Conservation (phyloP, 2,888 invertebrate species). For the Arctia plantaginis region DNA sequence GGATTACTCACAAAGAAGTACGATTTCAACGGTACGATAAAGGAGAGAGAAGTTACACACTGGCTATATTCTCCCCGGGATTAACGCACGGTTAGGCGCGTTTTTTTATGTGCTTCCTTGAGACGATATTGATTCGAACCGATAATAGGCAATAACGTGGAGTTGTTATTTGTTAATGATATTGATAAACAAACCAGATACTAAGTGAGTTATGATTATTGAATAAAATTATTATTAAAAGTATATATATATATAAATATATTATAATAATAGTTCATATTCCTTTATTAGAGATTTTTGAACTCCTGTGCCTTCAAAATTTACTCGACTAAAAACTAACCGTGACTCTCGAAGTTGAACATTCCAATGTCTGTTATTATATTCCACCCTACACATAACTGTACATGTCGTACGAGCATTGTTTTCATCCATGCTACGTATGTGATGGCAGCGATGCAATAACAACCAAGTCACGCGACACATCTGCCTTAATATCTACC, state of each 20-base stretch:
- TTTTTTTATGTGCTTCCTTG: conserved; percentile 61
- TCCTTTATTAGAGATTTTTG: neutral
- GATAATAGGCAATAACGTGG: conserved; percentile 26
- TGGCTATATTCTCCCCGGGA: conserved; percentile 78
- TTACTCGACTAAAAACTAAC: neutral
- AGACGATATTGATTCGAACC: conserved; percentile 38
- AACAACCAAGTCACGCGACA: conserved; percentile 57
- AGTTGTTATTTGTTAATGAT: neutral
- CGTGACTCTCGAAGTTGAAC: neutral
- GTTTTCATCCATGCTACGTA: conserved; percentile 51
- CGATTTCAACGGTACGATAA: conserved; percentile 86
- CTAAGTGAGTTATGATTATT: neutral
- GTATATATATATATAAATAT: too few relatives aligned
- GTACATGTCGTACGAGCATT: conserved; percentile 35
- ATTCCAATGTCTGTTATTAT: conserved; percentile 12
- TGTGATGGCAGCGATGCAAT: conserved; percentile 58
- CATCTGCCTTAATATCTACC: conserved; percentile 54
- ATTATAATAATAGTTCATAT: too few relatives aligned
- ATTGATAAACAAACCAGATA: neutral
- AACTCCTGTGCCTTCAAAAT: neutral
- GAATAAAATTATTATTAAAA: neutral
- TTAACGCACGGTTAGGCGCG: conserved; percentile 77
- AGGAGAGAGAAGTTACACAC: conserved; percentile 82
- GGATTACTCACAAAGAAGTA: conserved; percentile 86
- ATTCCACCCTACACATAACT: conserved; percentile 15